Evolutionary conservation across 2,797 vertebrate species (phyloP).

Genomic region (Erethizon dorsatum): DNA sequence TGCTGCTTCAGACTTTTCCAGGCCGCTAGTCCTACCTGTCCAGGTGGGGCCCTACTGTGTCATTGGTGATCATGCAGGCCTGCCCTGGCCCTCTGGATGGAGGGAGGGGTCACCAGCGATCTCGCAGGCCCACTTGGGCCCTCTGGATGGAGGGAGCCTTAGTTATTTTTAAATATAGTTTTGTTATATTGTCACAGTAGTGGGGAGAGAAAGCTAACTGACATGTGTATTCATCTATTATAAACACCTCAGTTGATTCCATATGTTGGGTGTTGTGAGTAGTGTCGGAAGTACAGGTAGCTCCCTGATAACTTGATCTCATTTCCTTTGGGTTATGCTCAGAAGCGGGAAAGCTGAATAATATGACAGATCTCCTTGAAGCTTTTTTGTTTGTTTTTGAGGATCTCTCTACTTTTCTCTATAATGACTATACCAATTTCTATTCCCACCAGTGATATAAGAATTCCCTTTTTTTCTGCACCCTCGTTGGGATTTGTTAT

Average conservation of each 20-base stretch:
- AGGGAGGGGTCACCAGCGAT: no score
- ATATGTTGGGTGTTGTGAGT: background rate
- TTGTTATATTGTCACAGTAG: background rate
- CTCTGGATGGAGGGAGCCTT: no score
- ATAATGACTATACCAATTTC: background rate
- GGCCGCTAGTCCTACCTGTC: no score
- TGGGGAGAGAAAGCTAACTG: background rate
- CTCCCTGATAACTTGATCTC: background rate
- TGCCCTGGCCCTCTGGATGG: no score
- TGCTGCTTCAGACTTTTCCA: no score
- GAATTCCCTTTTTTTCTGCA: background rate
- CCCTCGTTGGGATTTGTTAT: background rate
- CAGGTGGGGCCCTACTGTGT: no score
- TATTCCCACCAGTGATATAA: background rate
- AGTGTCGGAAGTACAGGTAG: background rate
- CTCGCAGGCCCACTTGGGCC: no score
- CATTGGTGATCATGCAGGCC: no score
- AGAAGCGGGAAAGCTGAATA: background rate
- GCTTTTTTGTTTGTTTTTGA: background rate
- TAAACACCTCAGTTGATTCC: no score
- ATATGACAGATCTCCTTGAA: background rate
- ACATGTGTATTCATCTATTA: background rate
- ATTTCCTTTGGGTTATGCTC: background rate
- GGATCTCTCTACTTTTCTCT: background rate
- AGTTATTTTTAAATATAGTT: background rate